Evolutionary conservation across 2,797 vertebrate genomes (phyloP).

Genomic region (Morelia viridis): DNA sequence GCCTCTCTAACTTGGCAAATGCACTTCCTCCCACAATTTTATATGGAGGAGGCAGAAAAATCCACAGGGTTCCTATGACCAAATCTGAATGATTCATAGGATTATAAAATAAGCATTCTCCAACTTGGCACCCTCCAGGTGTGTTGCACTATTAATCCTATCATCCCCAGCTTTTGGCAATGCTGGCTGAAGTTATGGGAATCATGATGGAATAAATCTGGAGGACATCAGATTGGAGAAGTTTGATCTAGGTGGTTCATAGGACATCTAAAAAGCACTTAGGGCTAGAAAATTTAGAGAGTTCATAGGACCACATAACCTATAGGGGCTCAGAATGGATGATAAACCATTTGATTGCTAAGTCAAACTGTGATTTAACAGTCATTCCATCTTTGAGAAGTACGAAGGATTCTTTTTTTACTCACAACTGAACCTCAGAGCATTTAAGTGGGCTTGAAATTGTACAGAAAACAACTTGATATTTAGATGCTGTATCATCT

Average conservation of each 20-base stretch:
- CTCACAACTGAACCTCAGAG: slow-evolving; percentile 37
- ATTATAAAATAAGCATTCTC: neutral
- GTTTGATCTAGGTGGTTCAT: neutral
- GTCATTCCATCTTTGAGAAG: slow-evolving; percentile 1
- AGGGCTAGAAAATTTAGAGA: neutral
- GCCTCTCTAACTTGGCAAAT: neutral
- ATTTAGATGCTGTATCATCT: slow-evolving; percentile 54
- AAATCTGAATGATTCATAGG: neutral
- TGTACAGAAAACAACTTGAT: slow-evolving; percentile 46
- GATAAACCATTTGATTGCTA: neutral
- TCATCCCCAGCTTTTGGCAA: neutral
- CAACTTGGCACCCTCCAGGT: neutral
- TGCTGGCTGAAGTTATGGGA: neutral
- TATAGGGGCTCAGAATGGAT: neutral
- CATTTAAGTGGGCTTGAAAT: slow-evolving; percentile 36
- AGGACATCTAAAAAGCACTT: neutral
- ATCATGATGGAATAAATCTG: neutral
- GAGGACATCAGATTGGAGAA: neutral
- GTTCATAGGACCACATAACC: neutral
- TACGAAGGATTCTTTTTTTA: slow-evolving; percentile 31
- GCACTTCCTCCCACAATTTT: neutral
- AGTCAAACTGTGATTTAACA: neutral
- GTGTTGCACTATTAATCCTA: neutral
- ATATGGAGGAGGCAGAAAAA: neutral
- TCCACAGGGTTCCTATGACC: neutral